These are phyloP conservation scores for Gymnothorax javanicus DNA, from an alignment of 2,797 vertebrate species.

Conservation along the genomic window DNA sequence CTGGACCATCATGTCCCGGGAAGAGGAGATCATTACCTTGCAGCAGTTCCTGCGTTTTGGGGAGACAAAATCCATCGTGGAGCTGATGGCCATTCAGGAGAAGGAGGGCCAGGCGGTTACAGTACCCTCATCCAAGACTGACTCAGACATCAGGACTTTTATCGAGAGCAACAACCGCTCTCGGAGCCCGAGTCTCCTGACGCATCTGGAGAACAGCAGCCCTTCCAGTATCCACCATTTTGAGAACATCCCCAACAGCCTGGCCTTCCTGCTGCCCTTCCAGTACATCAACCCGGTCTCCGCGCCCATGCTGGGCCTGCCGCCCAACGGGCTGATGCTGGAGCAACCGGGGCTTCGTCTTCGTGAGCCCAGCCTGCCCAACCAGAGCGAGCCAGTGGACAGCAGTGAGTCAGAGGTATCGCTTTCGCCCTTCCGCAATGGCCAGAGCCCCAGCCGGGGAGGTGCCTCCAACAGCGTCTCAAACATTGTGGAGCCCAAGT, in stretches of 20 bases:
- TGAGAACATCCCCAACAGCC: constrained; percentile 98
- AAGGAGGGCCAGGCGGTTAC: constrained; percentile 98
- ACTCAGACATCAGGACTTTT: constrained; percentile 98
- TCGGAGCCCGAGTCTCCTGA: constrained; percentile 93
- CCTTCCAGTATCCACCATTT: constrained; percentile 99
- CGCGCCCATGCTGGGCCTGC: constrained; percentile 92
- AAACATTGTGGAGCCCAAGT: constrained; percentile 92
- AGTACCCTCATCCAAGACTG: constrained; percentile 94
- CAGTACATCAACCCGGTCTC: constrained; percentile 98
- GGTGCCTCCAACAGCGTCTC: constrained; percentile 79
- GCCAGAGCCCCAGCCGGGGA: constrained; percentile 87
- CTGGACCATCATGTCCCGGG: constrained; percentile 99
- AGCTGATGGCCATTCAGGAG: constrained; percentile 99
- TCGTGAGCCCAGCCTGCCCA: constrained; percentile 87
- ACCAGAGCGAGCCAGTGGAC: constrained; percentile 90
- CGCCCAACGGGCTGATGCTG: constrained; percentile 92
- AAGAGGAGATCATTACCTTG: constrained; percentile 99
- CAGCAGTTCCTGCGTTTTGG: constrained; percentile 99
- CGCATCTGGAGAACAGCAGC: constrained; percentile 96
- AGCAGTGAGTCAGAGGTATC: constrained; percentile 96
- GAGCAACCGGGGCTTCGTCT: constrained; percentile 90
- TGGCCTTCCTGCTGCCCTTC: constrained; percentile 96
- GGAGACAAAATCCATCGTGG: constrained; percentile 99
- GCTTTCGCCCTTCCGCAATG: constrained; percentile 87
- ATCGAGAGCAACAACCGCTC: constrained; percentile 99